Evolutionary conservation across 2,888 invertebrate genomes (phyloP), one percentile per base, ranked within the genome.

Genomic region (Pasiphila rectangulata): DNA sequence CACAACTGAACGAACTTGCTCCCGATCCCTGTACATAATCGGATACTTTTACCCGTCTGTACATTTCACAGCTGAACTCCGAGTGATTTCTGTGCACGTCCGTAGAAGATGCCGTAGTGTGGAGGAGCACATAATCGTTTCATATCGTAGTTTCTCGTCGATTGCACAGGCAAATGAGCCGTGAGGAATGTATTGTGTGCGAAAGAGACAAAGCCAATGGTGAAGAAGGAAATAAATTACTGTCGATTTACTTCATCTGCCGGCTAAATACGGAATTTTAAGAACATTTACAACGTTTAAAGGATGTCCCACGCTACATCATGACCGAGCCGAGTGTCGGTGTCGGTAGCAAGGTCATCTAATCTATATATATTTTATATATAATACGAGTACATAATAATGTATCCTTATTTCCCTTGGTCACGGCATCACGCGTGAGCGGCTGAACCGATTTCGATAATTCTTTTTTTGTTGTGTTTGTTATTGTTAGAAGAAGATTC

Each of bases 141-240:
- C 71, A 75, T 79, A 81, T 81, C 80, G 69, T 60, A 61, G 64
- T 72, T 80, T 81, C 79, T 72, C 58, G 68, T 63, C 80, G 74
- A 80, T 81, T 79, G 75, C 67, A 63, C 69, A 55, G 57, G 61
- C 72, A 79, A 81, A 81, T 81, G 80, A 79, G 67, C 67, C 67
- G 77, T 62, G 68, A 57, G 61, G 62, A 63, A 68, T 68, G 72
- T 70, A 70, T 74, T 69, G 71, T 70, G 70, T 65, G 72, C 63
- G 67, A 70, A 64, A 66, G 72, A 67, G 72, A 72, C 61, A 69
- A 66, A 57, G 57, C 42, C 42, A 55, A 55, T 56, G 61, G 61
- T 54, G 60, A 63, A 66, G 64, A 66, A 59, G 56, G 55, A 63
- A 62, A 68, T 63, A 63, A 64, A 69, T 64, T 63, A 61, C 55